Evolutionary conservation across 1,140 invertebrate genomes (phyloP).

Genomic region (Diploscapter pachys): DNA sequence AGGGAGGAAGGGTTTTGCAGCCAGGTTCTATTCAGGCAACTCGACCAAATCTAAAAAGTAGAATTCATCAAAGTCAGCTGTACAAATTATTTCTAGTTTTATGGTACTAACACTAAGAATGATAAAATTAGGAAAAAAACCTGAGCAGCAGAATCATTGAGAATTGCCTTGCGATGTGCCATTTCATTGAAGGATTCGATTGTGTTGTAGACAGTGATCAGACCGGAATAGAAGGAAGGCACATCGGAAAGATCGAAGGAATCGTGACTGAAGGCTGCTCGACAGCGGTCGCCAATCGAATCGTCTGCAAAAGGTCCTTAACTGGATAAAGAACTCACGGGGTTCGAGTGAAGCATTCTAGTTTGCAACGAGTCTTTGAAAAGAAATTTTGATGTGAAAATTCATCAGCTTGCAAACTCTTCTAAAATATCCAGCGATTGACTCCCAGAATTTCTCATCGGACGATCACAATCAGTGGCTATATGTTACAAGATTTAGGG

Average conservation of each 20-base stretch:
- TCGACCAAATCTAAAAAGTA: slow-evolving; percentile 19
- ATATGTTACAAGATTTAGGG: no score
- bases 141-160: not conserved
- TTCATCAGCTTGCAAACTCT: no score
- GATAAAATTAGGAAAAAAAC: not conserved
- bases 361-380: no score
- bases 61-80: not conserved
- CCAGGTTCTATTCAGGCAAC: not conserved
- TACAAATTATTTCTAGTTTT: not conserved
- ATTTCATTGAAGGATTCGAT: slow-evolving; percentile 16
- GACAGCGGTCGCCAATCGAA: not conserved
- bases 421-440: no score
- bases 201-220: slow-evolving; percentile 17
- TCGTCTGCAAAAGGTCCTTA: slow-evolving; percentile 34
- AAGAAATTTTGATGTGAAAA: no score
- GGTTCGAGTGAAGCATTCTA: no score
- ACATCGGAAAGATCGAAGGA: not conserved
- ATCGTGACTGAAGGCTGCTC: slow-evolving; percentile 17
- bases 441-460: no score
- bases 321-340: not conserved
- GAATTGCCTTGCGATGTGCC: not conserved
- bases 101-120: not conserved
- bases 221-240: not conserved
- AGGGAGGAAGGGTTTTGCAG: slow-evolving; percentile 15
- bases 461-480: no score